Conservation (phyloP, 2,888 invertebrate species). For the Drosophila atroscutellata region DNA sequence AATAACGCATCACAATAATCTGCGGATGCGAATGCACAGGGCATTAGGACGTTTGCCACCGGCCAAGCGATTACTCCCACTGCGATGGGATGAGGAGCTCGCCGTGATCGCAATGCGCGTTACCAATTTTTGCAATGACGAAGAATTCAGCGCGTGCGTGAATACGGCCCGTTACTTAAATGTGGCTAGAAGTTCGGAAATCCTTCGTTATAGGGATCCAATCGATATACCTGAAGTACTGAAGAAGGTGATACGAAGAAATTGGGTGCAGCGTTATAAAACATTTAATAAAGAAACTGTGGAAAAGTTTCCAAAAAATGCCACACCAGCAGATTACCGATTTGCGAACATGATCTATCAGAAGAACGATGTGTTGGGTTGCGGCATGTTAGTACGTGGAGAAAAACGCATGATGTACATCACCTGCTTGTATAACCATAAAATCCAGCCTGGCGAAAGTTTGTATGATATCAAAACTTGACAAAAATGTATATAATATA, state of each 20-base stretch:
- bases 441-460: not conserved
- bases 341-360: conserved; percentile 10
- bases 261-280: not conserved
- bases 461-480: not conserved
- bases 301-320: not conserved
- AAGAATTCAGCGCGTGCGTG: not conserved
- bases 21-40: not conserved
- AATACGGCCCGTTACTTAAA: conserved; percentile 33
- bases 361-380: conserved; percentile 3
- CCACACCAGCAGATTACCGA: not conserved
- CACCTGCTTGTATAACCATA: conserved; percentile 14
- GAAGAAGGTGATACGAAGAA: not conserved
- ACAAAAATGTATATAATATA: not conserved
- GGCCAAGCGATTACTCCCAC: not conserved
- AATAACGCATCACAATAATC: conserved; percentile 8
- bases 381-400: conserved; percentile 4
- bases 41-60: not conserved
- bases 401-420: not conserved
- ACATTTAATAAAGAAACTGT: not conserved
- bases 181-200: conserved; percentile 28
- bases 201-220: not conserved
- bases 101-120: conserved; percentile 52
- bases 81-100: conserved; percentile 41
- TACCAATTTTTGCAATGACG: conserved; percentile 34
- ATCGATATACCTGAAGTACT: not conserved